These are phyloP conservation scores for Protosalanx chinensis DNA, from an alignment of 2,797 vertebrate species.

Conservation along the genomic window DNA sequence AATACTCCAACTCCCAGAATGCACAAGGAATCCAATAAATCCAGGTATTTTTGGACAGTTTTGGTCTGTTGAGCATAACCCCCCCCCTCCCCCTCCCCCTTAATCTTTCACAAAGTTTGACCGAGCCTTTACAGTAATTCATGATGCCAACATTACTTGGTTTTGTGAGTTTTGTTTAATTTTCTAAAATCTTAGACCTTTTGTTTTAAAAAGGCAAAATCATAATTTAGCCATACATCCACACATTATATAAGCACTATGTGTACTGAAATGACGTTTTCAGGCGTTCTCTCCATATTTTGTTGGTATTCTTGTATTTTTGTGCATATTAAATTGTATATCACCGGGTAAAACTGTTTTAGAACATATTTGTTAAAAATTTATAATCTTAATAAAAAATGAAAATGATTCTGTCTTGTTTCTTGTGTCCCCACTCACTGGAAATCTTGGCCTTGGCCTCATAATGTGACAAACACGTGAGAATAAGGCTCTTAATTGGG, in stretches of 20 bases:
- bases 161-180: slow-evolving; percentile 75
- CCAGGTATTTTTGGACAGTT: slow-evolving; percentile 51
- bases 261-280: slow-evolving; percentile 85
- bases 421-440: neutral
- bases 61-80: slow-evolving; percentile 43
- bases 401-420: slow-evolving; percentile 37
- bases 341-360: slow-evolving; percentile 92
- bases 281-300: slow-evolving; percentile 76
- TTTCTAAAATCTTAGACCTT: slow-evolving; percentile 76
- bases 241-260: slow-evolving; percentile 81
- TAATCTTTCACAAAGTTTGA: slow-evolving; percentile 51
- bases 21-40: slow-evolving; percentile 57
- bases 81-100: slow-evolving; percentile 20
- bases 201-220: slow-evolving; percentile 93
- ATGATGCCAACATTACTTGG: slow-evolving; percentile 77
- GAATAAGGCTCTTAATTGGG: too few relatives aligned
- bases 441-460: neutral
- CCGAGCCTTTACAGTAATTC: slow-evolving; percentile 70
- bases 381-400: slow-evolving; percentile 92
- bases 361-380: slow-evolving; percentile 88
- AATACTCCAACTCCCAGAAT: slow-evolving; percentile 76
- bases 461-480: too few relatives aligned
- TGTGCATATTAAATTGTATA: slow-evolving; percentile 89
- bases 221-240: slow-evolving; percentile 74
- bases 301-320: slow-evolving; percentile 87